A percentile compares a stretch with the other conserved stretches of the same genome.
Evolutionary conservation across 2,888 invertebrate genomes (phyloP).

Genomic region (Ophion obscuratus): DNA sequence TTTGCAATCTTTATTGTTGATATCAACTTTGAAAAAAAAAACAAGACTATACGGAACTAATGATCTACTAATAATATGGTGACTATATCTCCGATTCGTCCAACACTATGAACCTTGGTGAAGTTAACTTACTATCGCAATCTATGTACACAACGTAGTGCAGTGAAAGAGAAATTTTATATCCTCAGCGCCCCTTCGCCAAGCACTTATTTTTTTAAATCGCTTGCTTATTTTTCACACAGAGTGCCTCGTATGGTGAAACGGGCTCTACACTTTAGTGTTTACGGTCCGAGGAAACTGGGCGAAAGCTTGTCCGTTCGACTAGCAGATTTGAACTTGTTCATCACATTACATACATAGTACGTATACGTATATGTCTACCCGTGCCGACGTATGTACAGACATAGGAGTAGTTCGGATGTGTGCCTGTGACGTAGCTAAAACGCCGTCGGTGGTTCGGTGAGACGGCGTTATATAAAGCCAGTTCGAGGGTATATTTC

Average conservation of each 20-base stretch:
- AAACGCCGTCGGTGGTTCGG: conserved; percentile 38
- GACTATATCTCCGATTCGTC: no score
- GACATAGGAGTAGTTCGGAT: conserved; percentile 6
- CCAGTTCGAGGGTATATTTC: conserved; percentile 23
- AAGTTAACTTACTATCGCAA: no score
- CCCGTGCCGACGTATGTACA: not conserved
- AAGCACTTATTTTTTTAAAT: not conserved
- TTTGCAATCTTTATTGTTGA: no score
- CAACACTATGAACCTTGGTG: no score
- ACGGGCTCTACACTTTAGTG: not conserved
- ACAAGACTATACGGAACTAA: no score
- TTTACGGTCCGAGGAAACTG: conserved; percentile 34
- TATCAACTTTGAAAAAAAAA: no score
- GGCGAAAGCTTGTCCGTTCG: conserved; percentile 51
- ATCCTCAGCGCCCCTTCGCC: no score
- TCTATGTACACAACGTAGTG: no score
- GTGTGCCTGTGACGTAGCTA: conserved; percentile 31
- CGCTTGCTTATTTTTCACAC: not conserved
- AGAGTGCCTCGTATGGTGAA: conserved; percentile 16
- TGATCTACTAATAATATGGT: no score
- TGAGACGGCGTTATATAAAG: conserved; percentile 9
- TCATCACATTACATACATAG: not conserved
- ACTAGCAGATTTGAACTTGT: conserved; percentile 61
- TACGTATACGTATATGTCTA: conserved; percentile 2
- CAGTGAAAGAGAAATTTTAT: no score